A percentile compares a stretch with the other conserved stretches of the same genome.
These are phyloP conservation scores for Sesamia nonagrioides DNA, from an alignment of 1,140 invertebrate species.

Conservation along the genomic window DNA sequence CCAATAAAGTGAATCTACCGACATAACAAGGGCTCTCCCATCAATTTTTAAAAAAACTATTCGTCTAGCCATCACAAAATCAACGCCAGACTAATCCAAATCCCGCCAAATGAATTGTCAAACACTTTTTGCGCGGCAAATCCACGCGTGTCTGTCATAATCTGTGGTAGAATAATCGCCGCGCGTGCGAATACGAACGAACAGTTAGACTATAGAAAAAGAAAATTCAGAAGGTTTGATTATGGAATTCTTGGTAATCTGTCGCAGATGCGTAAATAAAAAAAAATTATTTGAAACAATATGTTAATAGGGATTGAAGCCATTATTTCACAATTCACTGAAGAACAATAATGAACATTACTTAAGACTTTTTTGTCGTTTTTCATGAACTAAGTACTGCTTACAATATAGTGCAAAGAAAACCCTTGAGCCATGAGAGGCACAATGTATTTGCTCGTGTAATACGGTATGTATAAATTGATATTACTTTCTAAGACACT, in stretches of 20 bases:
- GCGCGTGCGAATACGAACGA: constrained; percentile 43
- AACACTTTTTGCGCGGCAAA: constrained; percentile 30
- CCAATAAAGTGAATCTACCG: background rate
- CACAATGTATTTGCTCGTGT: too few relatives aligned
- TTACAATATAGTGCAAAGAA: too few relatives aligned
- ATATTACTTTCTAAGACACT: too few relatives aligned
- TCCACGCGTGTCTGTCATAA: constrained; percentile 37
- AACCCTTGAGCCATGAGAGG: too few relatives aligned
- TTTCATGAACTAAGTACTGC: too few relatives aligned
- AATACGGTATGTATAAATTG: too few relatives aligned
- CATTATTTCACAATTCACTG: too few relatives aligned
- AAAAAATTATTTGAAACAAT: too few relatives aligned
- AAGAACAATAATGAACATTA: too few relatives aligned
- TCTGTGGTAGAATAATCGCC: constrained; percentile 44
- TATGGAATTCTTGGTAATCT: background rate
- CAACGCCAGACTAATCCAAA: constrained; percentile 15
- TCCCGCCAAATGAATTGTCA: constrained; percentile 46
- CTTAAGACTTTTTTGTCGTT: too few relatives aligned
- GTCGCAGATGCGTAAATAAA: background rate
- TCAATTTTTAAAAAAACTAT: constrained; percentile 20
- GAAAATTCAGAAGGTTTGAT: constrained; percentile 12
- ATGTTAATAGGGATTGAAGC: too few relatives aligned
- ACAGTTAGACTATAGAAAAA: constrained; percentile 28
- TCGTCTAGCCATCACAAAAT: background rate
- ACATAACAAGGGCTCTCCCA: background rate